Conservation (phyloP, 1,140 invertebrate species). For the Drosophila equinoxialis region DNA sequence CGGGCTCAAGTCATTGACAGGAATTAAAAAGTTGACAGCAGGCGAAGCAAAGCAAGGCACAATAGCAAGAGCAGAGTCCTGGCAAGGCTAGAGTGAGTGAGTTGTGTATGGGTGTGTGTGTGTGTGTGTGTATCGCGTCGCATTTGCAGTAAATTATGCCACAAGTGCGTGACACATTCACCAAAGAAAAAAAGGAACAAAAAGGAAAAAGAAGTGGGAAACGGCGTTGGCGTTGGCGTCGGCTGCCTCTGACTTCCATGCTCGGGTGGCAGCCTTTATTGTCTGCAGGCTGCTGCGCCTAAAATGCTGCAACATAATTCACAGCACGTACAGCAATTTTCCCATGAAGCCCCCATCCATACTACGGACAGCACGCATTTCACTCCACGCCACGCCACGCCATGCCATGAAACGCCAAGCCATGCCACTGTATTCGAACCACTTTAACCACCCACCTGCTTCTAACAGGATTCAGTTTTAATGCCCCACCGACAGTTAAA, state of each 20-base stretch:
- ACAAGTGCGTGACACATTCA: constrained; percentile 57
- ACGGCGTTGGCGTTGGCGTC: not conserved
- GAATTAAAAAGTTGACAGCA: constrained; percentile 61
- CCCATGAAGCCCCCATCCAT: constrained; percentile 37
- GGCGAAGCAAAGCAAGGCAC: constrained; percentile 1
- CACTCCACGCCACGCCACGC: not conserved
- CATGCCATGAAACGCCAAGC: not conserved
- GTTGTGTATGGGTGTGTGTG: not conserved
- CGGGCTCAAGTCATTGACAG: constrained; percentile 55
- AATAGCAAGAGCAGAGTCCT: not conserved
- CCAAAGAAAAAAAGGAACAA: not conserved
- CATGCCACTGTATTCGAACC: not conserved
- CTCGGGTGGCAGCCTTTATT: constrained; percentile 43
- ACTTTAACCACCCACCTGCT: not conserved
- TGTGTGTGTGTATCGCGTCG: constrained; percentile 36
- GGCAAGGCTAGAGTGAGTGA: not conserved
- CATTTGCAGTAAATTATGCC: constrained; percentile 56
- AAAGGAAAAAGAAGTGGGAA: not conserved
- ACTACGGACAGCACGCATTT: not conserved
- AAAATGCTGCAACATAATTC: constrained; percentile 61
- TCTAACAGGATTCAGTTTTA: constrained; percentile 56
- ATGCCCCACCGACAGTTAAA: constrained; percentile 60
- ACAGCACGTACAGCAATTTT: constrained; percentile 61
- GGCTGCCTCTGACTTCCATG: constrained; percentile 17
- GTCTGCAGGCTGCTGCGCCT: constrained; percentile 51